These are phyloP conservation scores for Drosophila barbarae DNA, from an alignment of 2,888 invertebrate genomes.

Conservation along the genomic window DNA sequence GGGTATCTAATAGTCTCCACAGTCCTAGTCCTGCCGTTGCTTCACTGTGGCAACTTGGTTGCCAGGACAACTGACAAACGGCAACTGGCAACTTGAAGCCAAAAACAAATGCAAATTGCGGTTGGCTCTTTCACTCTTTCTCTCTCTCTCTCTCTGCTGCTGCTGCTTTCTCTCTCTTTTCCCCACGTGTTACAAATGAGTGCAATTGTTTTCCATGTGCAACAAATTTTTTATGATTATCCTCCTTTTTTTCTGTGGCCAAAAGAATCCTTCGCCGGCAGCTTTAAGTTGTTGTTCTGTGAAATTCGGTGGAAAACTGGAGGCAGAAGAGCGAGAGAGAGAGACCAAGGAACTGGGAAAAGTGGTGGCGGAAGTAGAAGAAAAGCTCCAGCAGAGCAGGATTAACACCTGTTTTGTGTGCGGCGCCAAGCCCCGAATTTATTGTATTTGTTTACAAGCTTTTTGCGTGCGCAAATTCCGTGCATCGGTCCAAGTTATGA, in stretches of 20 bases:
- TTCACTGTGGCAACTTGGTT: slow-evolving; percentile 42
- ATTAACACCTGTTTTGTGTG: slow-evolving; percentile 74
- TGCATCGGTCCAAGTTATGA: slow-evolving; percentile 52
- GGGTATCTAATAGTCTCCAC: background rate
- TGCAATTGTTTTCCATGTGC: slow-evolving; percentile 62
- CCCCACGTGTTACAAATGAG: slow-evolving; percentile 59
- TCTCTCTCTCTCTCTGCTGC: background rate
- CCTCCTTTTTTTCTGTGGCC: slow-evolving; percentile 16
- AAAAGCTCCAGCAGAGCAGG: slow-evolving; percentile 48
- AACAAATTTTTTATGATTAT: slow-evolving; percentile 70
- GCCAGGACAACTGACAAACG: slow-evolving; percentile 63
- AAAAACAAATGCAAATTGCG: slow-evolving; percentile 66
- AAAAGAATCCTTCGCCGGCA: slow-evolving; percentile 38
- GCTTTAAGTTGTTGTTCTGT: slow-evolving; percentile 62
- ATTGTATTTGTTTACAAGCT: slow-evolving; percentile 72
- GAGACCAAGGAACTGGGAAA: background rate
- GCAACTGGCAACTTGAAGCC: slow-evolving; percentile 62
- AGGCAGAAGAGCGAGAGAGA: background rate
- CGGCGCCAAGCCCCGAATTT: slow-evolving; percentile 65
- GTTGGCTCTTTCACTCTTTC: slow-evolving; percentile 10
- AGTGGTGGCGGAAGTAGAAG: slow-evolving; percentile 6
- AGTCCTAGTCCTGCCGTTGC: background rate
- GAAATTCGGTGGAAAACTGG: slow-evolving; percentile 26
- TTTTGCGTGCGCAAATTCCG: slow-evolving; percentile 63
- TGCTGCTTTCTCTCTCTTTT: slow-evolving; percentile 8